Base-by-base conservation (phyloP, 2,797 vertebrate genomes). In the Prunella strophiata region DNA sequence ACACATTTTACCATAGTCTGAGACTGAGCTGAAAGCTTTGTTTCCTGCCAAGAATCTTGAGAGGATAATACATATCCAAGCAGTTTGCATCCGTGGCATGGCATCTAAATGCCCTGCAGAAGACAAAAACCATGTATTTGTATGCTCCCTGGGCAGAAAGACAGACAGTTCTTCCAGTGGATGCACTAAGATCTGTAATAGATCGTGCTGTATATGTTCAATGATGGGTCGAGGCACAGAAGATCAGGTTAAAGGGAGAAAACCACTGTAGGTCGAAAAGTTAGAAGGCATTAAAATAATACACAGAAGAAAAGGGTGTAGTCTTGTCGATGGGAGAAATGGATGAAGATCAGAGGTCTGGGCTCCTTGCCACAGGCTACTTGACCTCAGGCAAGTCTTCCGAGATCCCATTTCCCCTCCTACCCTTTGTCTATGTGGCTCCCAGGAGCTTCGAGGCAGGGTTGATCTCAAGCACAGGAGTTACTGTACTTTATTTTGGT, bases 41-140 rank as follows among this genome's bases (percentile, higher is more conserved):
- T 73, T 85, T 91, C 47, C 73, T 88, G 83, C n/a, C 83, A 91
- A 93, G 62, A 78, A 67, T 76, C 52, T 79, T 79, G 40, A 83
- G 78, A 87, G 38, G 34, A 57, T 78, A 81, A 75, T 62, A 82
- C 48, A 61, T 58, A 88, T 43, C 66, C 63, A 66, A 59, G 63
- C 38, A 70, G 63, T 65, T 66, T 90, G 45, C 38, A 83, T 78
- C 62, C 32, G 27, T 67, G 76, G 57, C 38, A 32, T 6, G 74
- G 77, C 45, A 79, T 81, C 47, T 73, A 55, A 89, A 68, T 23
- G 32, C 43, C 34, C 34, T 38, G 25, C 36, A 59, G 62, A 88
- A 89, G 50, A 52, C 30, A 85, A 85, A 71, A 47, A 11, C n/a
- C n/a, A 61, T 26, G 3, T 36, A 76, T 54, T 50, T 51, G 48